Conservation (phyloP, 2,113 vertebrate species). For the Pseudonaja textilis region DNA sequence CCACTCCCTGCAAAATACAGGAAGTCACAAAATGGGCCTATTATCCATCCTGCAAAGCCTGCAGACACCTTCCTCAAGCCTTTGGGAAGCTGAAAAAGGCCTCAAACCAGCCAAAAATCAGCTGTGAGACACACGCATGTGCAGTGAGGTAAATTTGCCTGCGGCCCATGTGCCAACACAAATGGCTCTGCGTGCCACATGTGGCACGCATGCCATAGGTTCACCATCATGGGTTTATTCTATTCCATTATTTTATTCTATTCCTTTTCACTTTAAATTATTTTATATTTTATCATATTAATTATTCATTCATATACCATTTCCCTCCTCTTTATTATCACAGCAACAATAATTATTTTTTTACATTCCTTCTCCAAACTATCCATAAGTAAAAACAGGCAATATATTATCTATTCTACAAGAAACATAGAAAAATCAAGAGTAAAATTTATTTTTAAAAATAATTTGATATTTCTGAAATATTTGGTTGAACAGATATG, state of each 20-base stretch:
- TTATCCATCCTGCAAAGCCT: too few relatives aligned
- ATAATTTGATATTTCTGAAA: neutral
- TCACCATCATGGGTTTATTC: too few relatives aligned
- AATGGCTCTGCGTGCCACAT: too few relatives aligned
- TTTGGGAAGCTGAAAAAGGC: too few relatives aligned
- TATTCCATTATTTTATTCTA: neutral
- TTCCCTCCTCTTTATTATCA: neutral
- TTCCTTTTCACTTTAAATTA: neutral
- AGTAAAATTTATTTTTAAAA: neutral
- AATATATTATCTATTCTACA: neutral
- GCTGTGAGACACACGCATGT: too few relatives aligned
- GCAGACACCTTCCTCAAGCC: too few relatives aligned
- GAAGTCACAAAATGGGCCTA: too few relatives aligned
- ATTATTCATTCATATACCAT: neutral
- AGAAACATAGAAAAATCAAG: neutral
- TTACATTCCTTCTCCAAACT: neutral
- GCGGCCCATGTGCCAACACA: too few relatives aligned
- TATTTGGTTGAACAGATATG: neutral
- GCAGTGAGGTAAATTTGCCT: too few relatives aligned
- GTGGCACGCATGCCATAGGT: too few relatives aligned
- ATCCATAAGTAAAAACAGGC: neutral
- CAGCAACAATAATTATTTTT: neutral
- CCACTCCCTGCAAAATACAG: too few relatives aligned
- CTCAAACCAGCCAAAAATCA: too few relatives aligned
- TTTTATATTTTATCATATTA: neutral